Evolutionary conservation across 2,797 vertebrate genomes (phyloP), one percentile per base, ranked within the genome.

Genomic region (Rhabdomys pumilio): DNA sequence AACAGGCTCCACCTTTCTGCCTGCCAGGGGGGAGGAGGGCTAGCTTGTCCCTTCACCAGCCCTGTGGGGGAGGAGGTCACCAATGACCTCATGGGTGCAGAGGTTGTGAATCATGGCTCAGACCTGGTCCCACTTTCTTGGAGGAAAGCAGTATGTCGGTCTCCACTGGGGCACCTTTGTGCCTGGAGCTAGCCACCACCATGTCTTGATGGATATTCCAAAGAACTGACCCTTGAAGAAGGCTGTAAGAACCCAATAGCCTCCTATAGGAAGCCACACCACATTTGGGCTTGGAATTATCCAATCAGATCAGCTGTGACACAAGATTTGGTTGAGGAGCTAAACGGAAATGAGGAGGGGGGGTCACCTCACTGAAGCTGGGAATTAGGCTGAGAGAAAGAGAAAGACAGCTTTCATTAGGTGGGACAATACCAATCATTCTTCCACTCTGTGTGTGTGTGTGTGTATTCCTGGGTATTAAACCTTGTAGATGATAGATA

Each of bases 1-100:
- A 80, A 61, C 22, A 90, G 17, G 47, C 38, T 47, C 88, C 11
- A 7, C 90, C 94, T 97, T 80, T 90, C 92, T 69, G 96, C 91
- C 91, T 73, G 38, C 90, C 90, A 59, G 92, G 50, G 44, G 80
- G 77, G 31, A 34, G 50, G 47, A 47, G 11, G 80, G 72, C 79
- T 34, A 59, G 80, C 87, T 65, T 1, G 41, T 57, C 81, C 91
- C 80, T 1, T 12, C 57, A 31, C 91, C 17, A 50, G 86, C 59
- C 92, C 87, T 11, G 0, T 17, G 14, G 38, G 6, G 88, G 94
- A 67, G 80, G 92, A 96, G 95, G 88, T 87, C 14, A 0, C 44
- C 63, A 84, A 85, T 97, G 97, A 97, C 94, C 95, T 97, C 96
- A 96, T 73, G 72, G 89, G 88, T 13, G 77, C 84, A 47, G 57